Base-by-base conservation (phyloP, 2,113 vertebrate species). In the Oryzias celebensis region DNA sequence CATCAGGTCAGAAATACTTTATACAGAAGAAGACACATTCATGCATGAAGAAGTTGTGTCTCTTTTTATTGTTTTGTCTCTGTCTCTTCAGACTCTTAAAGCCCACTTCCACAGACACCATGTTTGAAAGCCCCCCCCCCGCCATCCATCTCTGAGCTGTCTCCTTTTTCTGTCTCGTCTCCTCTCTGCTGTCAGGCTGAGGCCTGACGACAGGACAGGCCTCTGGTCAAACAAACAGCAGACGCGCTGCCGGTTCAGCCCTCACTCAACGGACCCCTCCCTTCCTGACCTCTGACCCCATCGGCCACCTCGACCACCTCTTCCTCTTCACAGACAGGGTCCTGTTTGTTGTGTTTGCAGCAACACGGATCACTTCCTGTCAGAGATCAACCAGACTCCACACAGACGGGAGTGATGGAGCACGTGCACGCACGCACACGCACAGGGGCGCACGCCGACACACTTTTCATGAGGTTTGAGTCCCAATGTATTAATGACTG, bases 281-380 rank as follows among this genome's bases (percentile, higher is more conserved):
- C 51, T 53, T 18, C 1, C 59, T 64, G 82, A 78, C 80, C 80
- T 44, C 63, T 74, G 71, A 78, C 72, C 67, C 20, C 6, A 43
- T 14, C 47, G 57, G 4, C 51, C 67, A 13, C 16, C 36, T 36
- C 51, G 53, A 14, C 57, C 65, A 2, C 51, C 50, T 4, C 23
- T 31, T 52, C 47, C 43, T 63, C 68, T 73, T 68, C 56, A 46
- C 66, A 67, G 62, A 45, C 47, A 65, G 24, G 72, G 63, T 75
- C 62, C 62, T 81, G 84, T 85, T 83, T 91, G 85, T 88, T 89
- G 77, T 82, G 83, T 79, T 49, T 22, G 52, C 71, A 80, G 61
- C 55, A 67, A 77, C 82, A 88, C 44, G 77, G 85, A 83, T 82
- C 87, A 77, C 81, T 86, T 89, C 85, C 87, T 88, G 82, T 69